phyloP scores from a whole-genome alignment of 2,113 vertebrate species.

The Calidris pugnax region DNA sequence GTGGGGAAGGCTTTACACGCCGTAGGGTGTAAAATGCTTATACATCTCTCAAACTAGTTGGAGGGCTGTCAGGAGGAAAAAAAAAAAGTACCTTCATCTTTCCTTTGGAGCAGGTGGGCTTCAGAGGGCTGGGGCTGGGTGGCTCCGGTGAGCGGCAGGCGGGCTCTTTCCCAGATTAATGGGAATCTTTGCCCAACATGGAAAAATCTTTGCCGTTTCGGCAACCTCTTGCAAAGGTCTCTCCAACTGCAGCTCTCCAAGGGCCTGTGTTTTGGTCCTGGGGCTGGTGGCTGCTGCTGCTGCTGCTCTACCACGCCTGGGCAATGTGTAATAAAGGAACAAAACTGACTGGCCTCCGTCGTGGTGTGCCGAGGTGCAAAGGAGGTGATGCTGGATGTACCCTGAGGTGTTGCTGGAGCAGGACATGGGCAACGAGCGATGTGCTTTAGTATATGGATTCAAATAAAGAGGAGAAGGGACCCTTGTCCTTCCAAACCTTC shows the following conservation, averaged over 20 bases:
- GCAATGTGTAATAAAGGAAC: not conserved
- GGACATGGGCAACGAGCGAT: no score
- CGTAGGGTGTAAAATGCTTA: not conserved
- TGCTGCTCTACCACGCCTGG: not conserved
- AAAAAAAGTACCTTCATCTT: not conserved
- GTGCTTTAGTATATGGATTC: accelerated
- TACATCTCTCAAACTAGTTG: not conserved
- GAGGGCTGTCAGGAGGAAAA: not conserved
- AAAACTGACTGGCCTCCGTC: not conserved
- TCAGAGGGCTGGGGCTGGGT: not conserved
- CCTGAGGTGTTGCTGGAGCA: not conserved
- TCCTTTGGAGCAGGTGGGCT: not conserved
- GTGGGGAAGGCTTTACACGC: not conserved
- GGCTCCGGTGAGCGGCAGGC: accelerated
- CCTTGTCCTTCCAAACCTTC: not conserved
- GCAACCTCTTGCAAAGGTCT: not conserved
- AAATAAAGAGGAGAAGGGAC: no score
- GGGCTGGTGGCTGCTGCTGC: not conserved
- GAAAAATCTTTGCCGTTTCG: not conserved
- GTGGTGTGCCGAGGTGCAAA: not conserved
- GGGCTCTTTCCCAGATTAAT: not conserved
- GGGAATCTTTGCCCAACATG: not conserved
- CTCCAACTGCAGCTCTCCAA: not conserved
- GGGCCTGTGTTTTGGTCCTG: not conserved
- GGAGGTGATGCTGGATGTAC: not conserved